Evolutionary conservation across 2,113 vertebrate genomes (phyloP), one percentile per base, ranked within the genome.

Genomic region (human (Homo sapiens)): DNA sequence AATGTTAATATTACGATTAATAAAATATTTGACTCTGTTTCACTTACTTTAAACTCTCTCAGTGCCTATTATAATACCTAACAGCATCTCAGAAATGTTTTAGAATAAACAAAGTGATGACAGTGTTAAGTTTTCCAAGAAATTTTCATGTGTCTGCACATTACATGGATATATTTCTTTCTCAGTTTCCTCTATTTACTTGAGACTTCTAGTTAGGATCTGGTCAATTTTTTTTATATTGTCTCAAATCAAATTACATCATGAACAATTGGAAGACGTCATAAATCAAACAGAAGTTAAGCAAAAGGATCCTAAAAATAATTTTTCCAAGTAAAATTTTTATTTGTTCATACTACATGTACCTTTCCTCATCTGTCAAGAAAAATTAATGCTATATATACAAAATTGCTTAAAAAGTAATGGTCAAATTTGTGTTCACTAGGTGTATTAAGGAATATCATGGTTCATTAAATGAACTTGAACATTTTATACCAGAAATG

Each of bases 21-120:
- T 83, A 61, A 96, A 92, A 84, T 86, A 80, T 89, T 61, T 68
- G 22, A 76, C 35, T 88, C 55, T 57, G 23, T 94, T 76, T 89
- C 85, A 83, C 68, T 94, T 84, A 73, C 43, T 16, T 86, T 66
- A 55, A 75, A 48, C 32, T 57, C 8, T 35, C 13, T 45, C 57
- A 81, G 32, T 73, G 3, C 23, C 38, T 35, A 30, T 50, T 14
- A 35, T 20, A 38, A 23, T 32, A n/a, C 30, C 52, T 64, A 17
- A 27, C 18, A 45, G 23, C n/a, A 1, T 84, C 70, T 84, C 59
- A 73, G 79, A 64, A 43, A 35, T 88, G 7, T 72, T 84, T 52
- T 25, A 25, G 12, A 59, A 8, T 75, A 48, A 64, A 45, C 43
- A 48, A 64, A 84, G 79, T 5, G 17, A 78, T 72, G 35, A 55